A percentile compares a stretch with the other conserved stretches of the same genome.
Conservation (phyloP, 2,113 vertebrate genomes). For the Caloenas nicobarica region DNA sequence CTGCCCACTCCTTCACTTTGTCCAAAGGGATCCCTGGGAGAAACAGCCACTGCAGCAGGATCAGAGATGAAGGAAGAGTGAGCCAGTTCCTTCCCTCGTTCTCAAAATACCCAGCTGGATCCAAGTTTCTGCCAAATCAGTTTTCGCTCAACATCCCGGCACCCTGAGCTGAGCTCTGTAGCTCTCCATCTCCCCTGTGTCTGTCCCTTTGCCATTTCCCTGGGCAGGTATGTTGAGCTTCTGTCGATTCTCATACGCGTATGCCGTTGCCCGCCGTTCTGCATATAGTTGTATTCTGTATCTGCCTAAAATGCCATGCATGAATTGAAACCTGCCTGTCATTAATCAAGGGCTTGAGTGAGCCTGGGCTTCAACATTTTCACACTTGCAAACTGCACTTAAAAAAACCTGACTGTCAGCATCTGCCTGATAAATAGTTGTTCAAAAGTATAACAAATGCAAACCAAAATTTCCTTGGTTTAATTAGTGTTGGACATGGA, state of each 20-base stretch:
- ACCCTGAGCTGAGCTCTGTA: background rate
- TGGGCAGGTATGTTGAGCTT: background rate
- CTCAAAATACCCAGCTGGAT: background rate
- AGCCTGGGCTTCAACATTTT: background rate
- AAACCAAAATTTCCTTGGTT: slow-evolving; percentile 11
- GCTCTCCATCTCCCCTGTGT: background rate
- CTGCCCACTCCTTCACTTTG: background rate
- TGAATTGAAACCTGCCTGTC: slow-evolving; percentile 22
- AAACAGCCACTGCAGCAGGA: background rate
- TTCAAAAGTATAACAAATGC: slow-evolving; percentile 10
- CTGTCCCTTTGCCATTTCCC: background rate
- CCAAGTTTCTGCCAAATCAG: background rate
- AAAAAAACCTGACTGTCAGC: background rate
- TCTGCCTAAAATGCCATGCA: background rate
- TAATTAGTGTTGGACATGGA: background rate
- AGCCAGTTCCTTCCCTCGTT: background rate
- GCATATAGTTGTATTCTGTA: background rate
- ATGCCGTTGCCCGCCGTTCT: background rate
- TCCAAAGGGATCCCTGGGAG: background rate
- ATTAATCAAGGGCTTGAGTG: slow-evolving; percentile 20
- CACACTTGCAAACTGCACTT: background rate
- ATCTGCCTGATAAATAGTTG: slow-evolving; percentile 9
- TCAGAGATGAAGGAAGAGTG: background rate
- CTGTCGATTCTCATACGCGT: background rate
- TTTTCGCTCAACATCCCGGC: background rate